These are phyloP conservation scores for Dexiosoma caninum DNA, from an alignment of 2,888 invertebrate species.

Conservation along the genomic window DNA sequence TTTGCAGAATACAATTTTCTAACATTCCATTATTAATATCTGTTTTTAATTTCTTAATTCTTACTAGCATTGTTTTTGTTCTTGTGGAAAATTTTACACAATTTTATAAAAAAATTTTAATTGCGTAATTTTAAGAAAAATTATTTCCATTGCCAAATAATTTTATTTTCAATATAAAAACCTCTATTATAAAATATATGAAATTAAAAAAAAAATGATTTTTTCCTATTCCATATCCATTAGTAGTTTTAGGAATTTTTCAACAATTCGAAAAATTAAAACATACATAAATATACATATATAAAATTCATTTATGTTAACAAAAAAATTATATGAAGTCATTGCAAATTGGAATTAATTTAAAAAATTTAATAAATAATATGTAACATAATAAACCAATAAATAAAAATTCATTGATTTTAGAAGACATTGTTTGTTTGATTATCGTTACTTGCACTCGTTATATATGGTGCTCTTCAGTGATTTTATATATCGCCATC, in stretches of 20 bases:
- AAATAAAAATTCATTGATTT: not conserved
- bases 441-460: not conserved
- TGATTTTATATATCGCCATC: too few species aligned
- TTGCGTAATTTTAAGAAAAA: not conserved
- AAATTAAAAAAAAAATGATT: too few species aligned
- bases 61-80: slow-evolving; percentile 14
- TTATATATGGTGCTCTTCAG: too few species aligned
- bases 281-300: slow-evolving; percentile 25
- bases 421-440: not conserved
- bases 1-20: not conserved
- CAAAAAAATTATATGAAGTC: not conserved
- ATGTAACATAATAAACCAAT: not conserved
- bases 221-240: slow-evolving; percentile 18
- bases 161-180: not conserved
- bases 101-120: not conserved
- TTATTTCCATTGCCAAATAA: slow-evolving; percentile 15
- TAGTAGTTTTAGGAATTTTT: slow-evolving; percentile 31
- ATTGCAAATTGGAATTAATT: slow-evolving; percentile 7
- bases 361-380: not conserved
- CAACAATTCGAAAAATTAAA: slow-evolving; percentile 13
- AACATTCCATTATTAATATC: slow-evolving; percentile 44
- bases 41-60: slow-evolving; percentile 5
- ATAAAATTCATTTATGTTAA: too few species aligned
- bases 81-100: not conserved
- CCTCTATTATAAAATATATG: not conserved